Evolutionary conservation across 2,888 invertebrate genomes (phyloP).

Genomic region (Drosophila tripunctata): DNA sequence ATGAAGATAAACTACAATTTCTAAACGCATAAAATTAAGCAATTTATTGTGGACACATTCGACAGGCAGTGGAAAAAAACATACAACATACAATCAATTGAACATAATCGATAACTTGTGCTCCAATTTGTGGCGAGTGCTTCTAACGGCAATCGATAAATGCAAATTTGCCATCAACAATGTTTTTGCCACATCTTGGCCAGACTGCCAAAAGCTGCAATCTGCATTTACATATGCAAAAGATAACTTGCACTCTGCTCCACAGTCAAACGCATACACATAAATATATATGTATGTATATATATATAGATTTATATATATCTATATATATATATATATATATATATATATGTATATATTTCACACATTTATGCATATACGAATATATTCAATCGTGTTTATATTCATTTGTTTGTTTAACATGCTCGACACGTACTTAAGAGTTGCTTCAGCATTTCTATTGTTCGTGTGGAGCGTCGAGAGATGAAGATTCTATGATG

Average conservation of each 20-base stretch:
- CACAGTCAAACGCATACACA: constrained; percentile 8
- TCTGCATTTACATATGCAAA: constrained; percentile 13
- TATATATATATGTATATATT: constrained; percentile 1
- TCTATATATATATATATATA: constrained; percentile 2
- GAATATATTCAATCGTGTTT: constrained; percentile 13
- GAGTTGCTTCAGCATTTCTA: constrained; percentile 31
- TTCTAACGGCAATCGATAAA: constrained; percentile 54
- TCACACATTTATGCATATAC: no score
- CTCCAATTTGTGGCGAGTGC: constrained; percentile 45
- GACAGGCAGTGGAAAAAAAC: neutral
- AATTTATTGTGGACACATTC: constrained; percentile 32
- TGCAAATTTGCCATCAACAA: constrained; percentile 44
- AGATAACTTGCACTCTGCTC: constrained; percentile 15
- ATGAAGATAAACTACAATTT: constrained; percentile 4
- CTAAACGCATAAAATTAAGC: constrained; percentile 16
- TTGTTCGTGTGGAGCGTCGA: constrained; percentile 25
- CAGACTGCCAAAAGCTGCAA: constrained; percentile 2
- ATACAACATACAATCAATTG: constrained; percentile 20
- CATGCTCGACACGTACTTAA: constrained; percentile 31
- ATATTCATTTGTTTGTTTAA: constrained; percentile 19
- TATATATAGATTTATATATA: neutral
- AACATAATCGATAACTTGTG: constrained; percentile 30
- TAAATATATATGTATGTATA: neutral
- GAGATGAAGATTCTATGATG: no score
- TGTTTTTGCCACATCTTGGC: constrained; percentile 2